Evolutionary conservation across 2,888 invertebrate species (phyloP).

Genomic region (Drosophila pseudotalamancana): DNA sequence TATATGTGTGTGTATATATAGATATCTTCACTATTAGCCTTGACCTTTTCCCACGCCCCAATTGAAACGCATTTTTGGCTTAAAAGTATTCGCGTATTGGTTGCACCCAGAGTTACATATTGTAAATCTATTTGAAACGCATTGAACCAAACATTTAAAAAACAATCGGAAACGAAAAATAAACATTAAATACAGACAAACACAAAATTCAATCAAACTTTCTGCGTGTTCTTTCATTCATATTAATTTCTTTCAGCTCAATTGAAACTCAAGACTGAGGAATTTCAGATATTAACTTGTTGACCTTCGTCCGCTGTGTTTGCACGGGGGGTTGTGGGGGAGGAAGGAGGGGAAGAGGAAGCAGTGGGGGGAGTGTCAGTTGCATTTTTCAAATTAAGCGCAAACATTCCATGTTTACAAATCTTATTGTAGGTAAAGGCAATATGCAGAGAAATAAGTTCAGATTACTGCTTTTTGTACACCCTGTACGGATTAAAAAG

Average conservation of each 20-base stretch:
- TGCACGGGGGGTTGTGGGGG: no score
- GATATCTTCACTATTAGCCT: neutral
- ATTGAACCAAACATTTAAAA: neutral
- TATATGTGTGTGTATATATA: no score
- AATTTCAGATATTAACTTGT: no score
- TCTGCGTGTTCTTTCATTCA: no score
- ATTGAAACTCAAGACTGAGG: no score
- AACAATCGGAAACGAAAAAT: neutral
- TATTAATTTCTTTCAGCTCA: neutral
- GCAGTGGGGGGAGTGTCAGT: no score
- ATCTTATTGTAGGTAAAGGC: conserved; percentile 7
- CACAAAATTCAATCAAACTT: conserved; percentile 1
- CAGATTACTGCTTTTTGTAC: neutral
- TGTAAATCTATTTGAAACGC: neutral
- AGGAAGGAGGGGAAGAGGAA: no score
- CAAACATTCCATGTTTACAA: conserved; percentile 6
- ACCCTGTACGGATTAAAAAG: neutral
- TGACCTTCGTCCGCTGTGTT: no score
- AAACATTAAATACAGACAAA: neutral
- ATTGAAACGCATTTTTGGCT: neutral
- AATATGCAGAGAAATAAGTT: conserved; percentile 3
- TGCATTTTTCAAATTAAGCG: conserved; percentile 4
- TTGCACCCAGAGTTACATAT: conserved; percentile 1
- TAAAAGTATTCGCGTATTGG: neutral
- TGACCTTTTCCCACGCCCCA: neutral